phyloP scores from a whole-genome alignment of 2,888 invertebrate genomes.

The Petrophora chlorosata region DNA sequence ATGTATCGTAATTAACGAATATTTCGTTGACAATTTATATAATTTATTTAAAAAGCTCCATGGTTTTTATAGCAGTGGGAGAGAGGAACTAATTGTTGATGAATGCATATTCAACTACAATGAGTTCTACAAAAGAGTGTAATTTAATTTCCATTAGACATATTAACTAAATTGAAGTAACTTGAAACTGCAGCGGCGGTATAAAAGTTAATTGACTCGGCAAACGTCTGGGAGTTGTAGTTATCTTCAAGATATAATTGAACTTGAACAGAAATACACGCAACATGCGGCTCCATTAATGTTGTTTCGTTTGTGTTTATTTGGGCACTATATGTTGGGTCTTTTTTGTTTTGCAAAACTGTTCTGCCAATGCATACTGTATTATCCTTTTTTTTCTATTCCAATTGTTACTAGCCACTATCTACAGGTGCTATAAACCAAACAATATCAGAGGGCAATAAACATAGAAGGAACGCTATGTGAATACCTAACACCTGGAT shows the following conservation, averaged over 20 bases:
- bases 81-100: not conserved
- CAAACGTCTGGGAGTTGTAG: slow-evolving; percentile 32
- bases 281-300: slow-evolving; percentile 23
- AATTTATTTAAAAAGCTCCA: slow-evolving; percentile 6
- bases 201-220: slow-evolving; percentile 51
- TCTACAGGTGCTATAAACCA: no score
- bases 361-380: no score
- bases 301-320: slow-evolving; percentile 20
- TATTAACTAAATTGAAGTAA: slow-evolving; percentile 35
- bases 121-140: slow-evolving; percentile 6
- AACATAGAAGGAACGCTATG: slow-evolving; percentile 4
- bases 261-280: slow-evolving; percentile 44
- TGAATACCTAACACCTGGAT: slow-evolving; percentile 14
- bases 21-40: slow-evolving; percentile 7
- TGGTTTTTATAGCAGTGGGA: slow-evolving; percentile 4
- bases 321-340: not conserved
- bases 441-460: slow-evolving; percentile 8
- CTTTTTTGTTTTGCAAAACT: not conserved
- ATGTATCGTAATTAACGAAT: slow-evolving; percentile 9
- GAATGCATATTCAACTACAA: slow-evolving; percentile 11
- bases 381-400: no score
- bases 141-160: slow-evolving; percentile 23
- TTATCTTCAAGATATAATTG: slow-evolving; percentile 47
- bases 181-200: slow-evolving; percentile 46
- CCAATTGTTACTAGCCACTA: no score